These are phyloP conservation scores for Diabrotica virgifera DNA, from an alignment of 1,140 invertebrate species.

Conservation along the genomic window DNA sequence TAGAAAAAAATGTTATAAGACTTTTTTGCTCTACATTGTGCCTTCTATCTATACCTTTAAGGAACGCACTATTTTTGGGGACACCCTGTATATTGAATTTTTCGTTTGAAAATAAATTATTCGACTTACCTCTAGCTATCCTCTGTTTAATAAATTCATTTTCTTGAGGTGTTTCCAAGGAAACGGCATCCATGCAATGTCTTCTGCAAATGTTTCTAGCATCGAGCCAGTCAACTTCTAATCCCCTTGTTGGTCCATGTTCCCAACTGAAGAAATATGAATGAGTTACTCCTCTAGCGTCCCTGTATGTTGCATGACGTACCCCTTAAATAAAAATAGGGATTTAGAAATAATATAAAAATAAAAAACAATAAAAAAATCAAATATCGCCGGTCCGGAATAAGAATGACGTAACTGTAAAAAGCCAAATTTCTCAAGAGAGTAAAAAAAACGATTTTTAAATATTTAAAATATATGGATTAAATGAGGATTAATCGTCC, in stretches of 20 bases:
- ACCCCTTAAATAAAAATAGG: slow-evolving; percentile 61
- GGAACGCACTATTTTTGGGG: too few species aligned
- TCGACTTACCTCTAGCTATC: slow-evolving; percentile 63
- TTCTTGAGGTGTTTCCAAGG: slow-evolving; percentile 83
- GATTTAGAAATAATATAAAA: background rate
- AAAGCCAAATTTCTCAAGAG: too few species aligned
- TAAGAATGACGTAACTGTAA: too few species aligned
- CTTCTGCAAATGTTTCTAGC: slow-evolving; percentile 86
- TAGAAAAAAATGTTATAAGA: too few species aligned
- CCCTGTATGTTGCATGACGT: slow-evolving; percentile 79
- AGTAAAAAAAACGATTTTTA: too few species aligned
- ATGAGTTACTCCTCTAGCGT: slow-evolving; percentile 79
- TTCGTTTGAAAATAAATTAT: slow-evolving; percentile 36
- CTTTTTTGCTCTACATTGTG: too few species aligned
- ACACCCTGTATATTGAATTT: too few species aligned
- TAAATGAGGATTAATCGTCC: too few species aligned
- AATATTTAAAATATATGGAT: too few species aligned
- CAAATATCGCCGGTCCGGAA: too few species aligned
- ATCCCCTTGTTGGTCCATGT: slow-evolving; percentile 75
- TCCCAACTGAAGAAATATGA: slow-evolving; percentile 95
- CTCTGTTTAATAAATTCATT: slow-evolving; percentile 88
- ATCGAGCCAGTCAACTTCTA: slow-evolving; percentile 89
- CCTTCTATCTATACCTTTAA: too few species aligned
- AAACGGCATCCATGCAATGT: slow-evolving; percentile 91
- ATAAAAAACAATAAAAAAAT: background rate